phyloP scores from a whole-genome alignment of 2,113 vertebrate genomes.

The Takifugu flavidus region DNA sequence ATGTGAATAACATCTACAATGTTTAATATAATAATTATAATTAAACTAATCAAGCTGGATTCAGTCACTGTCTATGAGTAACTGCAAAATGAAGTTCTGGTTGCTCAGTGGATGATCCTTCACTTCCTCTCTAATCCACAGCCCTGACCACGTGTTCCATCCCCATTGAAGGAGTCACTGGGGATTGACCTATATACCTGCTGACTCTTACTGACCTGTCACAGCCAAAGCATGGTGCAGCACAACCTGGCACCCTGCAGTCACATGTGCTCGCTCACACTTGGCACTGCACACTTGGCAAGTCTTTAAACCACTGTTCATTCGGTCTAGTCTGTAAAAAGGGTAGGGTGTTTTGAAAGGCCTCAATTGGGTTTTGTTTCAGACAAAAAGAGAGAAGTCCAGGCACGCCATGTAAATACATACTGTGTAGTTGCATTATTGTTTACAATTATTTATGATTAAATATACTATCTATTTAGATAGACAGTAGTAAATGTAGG shows the following conservation, averaged over 20 bases:
- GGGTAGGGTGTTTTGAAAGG: not conserved
- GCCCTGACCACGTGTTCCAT: constrained; percentile 68
- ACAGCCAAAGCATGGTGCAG: constrained; percentile 36
- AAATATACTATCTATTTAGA: not conserved
- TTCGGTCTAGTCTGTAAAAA: not conserved
- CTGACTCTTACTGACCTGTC: constrained; percentile 69
- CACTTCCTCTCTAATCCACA: constrained; percentile 77
- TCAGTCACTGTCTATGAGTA: constrained; percentile 21
- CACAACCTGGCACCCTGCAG: constrained; percentile 42
- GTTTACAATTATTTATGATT: not conserved
- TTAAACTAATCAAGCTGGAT: not conserved
- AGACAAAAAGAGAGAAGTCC: too few relatives aligned
- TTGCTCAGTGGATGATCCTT: constrained; percentile 73
- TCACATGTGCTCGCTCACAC: constrained; percentile 55
- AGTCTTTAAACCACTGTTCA: constrained; percentile 29
- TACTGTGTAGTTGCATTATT: not conserved
- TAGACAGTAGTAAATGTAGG: not conserved
- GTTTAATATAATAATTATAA: constrained; percentile 8
- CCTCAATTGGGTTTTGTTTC: too few relatives aligned
- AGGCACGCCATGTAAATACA: too few relatives aligned
- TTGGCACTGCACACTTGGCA: constrained; percentile 35
- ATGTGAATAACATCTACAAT: not conserved
- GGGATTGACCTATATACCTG: constrained; percentile 78
- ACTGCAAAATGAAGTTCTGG: constrained; percentile 42
- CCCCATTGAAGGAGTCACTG: constrained; percentile 73